A percentile compares a stretch with the other conserved stretches of the same genome.
phyloP scores from a whole-genome alignment of 2,888 invertebrate genomes.

The Pogonocherus hispidulus region DNA sequence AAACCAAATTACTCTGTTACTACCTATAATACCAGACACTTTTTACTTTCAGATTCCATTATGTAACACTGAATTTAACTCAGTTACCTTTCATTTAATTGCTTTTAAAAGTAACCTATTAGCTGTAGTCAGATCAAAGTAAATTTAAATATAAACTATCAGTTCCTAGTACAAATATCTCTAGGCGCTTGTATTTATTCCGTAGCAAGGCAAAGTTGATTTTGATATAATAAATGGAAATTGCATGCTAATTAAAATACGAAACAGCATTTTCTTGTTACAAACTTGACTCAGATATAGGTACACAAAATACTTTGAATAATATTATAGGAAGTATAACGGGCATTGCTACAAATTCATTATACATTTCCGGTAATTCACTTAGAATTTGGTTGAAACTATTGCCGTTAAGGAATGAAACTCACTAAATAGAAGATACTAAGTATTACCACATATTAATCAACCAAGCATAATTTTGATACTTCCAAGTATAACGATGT shows the following conservation, averaged over 20 bases:
- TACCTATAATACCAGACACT: constrained; percentile 7
- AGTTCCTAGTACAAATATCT: constrained; percentile 15
- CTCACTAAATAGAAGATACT: too few relatives aligned
- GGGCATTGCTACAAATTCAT: too few relatives aligned
- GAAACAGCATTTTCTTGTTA: neutral
- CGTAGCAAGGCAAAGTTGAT: constrained; percentile 7
- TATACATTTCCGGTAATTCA: too few relatives aligned
- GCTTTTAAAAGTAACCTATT: constrained; percentile 19
- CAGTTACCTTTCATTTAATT: constrained; percentile 23
- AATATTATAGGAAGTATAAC: too few relatives aligned
- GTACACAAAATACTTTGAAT: too few relatives aligned
- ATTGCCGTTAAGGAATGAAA: too few relatives aligned
- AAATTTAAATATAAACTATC: constrained; percentile 22
- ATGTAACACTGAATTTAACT: constrained; percentile 24
- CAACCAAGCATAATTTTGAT: too few relatives aligned
- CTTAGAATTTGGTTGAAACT: too few relatives aligned
- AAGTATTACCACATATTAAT: too few relatives aligned
- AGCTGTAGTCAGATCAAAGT: neutral
- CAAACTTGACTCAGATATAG: neutral
- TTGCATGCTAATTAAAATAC: constrained; percentile 11
- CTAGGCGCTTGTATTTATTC: constrained; percentile 16
- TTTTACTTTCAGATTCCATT: constrained; percentile 19
- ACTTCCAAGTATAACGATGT: too few relatives aligned
- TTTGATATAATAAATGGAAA: constrained; percentile 23
- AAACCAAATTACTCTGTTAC: constrained; percentile 19